phyloP scores from a whole-genome alignment of 2,888 invertebrate species.

The Gonocerus acuteangulatus region DNA sequence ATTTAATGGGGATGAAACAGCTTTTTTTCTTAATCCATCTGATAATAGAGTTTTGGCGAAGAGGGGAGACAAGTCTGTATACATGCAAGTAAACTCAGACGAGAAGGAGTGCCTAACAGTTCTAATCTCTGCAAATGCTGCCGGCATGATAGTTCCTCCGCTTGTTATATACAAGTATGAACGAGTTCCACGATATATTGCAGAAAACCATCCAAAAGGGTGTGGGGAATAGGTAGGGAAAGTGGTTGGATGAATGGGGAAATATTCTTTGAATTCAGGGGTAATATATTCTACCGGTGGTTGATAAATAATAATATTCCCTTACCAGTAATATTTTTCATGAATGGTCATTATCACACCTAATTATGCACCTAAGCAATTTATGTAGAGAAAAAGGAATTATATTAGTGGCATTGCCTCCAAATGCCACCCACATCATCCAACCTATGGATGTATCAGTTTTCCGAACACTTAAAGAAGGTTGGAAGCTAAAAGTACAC shows the following conservation, averaged over 20 bases:
- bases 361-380: background rate
- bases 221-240: background rate
- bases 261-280: too few relatives aligned
- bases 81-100: background rate
- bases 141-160: background rate
- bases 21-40: background rate
- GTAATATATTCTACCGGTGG: too few relatives aligned
- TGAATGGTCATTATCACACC: background rate
- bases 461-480: too few relatives aligned
- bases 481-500: too few relatives aligned
- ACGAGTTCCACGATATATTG: background rate
- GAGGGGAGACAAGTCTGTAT: background rate
- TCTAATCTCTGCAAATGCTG: background rate
- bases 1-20: background rate
- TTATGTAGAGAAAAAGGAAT: too few relatives aligned
- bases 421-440: too few relatives aligned
- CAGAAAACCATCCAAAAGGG: background rate
- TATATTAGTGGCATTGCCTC: too few relatives aligned
- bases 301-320: too few relatives aligned
- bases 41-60: background rate
- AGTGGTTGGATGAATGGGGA: too few relatives aligned
- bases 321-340: too few relatives aligned
- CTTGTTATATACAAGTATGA: background rate
- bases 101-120: background rate
- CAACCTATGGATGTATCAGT: too few relatives aligned